Evolutionary conservation across 2,113 vertebrate species (phyloP).

Genomic region (Ictalurus furcatus): DNA sequence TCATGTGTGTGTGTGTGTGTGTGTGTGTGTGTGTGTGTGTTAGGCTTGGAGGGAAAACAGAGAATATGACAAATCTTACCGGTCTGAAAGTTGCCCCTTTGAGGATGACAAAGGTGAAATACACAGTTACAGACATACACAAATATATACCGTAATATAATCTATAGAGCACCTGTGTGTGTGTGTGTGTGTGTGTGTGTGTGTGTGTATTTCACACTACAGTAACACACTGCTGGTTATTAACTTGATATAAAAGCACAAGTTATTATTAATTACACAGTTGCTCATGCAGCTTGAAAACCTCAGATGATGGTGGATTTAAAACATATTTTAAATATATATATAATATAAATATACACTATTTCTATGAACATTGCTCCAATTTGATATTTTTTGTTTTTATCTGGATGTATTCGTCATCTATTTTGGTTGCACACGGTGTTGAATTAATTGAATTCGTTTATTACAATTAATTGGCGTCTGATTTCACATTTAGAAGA

Average conservation of each 20-base stretch:
- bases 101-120: not conserved
- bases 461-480: too few species aligned
- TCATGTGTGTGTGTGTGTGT: constrained; percentile 13
- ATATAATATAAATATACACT: too few species aligned
- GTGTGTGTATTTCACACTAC: not conserved
- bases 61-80: not conserved
- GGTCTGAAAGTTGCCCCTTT: constrained; percentile 4
- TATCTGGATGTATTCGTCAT: too few species aligned
- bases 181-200: not conserved
- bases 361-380: too few species aligned
- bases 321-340: too few species aligned
- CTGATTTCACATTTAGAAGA: too few species aligned
- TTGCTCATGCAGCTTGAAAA: too few species aligned
- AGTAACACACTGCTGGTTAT: not conserved
- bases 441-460: too few species aligned
- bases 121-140: not conserved
- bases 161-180: not conserved
- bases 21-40: constrained; percentile 36
- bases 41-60: not conserved
- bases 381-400: too few species aligned
- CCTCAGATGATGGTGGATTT: too few species aligned
- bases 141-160: not conserved
- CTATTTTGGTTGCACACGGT: too few species aligned
- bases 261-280: not conserved
- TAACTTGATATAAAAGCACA: not conserved